Conservation (phyloP, 2,888 invertebrate species). For the Linyphia triangularis region DNA sequence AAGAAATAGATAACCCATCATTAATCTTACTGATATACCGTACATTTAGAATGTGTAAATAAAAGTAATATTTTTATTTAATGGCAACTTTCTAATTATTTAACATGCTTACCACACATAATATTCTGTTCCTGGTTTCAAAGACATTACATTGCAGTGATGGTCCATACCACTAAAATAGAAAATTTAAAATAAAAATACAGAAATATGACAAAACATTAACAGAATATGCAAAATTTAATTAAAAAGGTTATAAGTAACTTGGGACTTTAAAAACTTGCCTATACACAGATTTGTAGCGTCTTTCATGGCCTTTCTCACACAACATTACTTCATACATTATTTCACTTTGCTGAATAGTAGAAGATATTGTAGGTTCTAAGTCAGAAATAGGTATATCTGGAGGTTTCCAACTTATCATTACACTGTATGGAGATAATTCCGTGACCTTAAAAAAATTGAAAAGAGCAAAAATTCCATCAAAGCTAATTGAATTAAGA, state of each 20-base stretch:
- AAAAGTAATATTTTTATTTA: not conserved
- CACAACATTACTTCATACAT: slow-evolving; percentile 74
- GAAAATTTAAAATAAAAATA: not conserved
- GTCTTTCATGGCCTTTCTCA: slow-evolving; percentile 63
- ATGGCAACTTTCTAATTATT: no score
- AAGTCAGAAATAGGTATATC: slow-evolving; percentile 54
- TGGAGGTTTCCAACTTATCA: slow-evolving; percentile 72
- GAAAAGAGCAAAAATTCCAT: no score
- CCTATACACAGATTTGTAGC: slow-evolving; percentile 71
- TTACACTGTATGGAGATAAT: slow-evolving; percentile 65
- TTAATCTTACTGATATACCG: not conserved
- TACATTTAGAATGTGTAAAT: not conserved
- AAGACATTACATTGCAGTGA: slow-evolving; percentile 59
- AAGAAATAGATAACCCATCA: not conserved
- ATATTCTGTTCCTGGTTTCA: slow-evolving; percentile 72
- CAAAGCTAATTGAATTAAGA: no score
- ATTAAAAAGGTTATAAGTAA: not conserved
- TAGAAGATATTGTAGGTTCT: slow-evolving; percentile 44
- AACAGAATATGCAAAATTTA: not conserved
- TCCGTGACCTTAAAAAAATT: slow-evolving; percentile 63
- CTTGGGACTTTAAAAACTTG: not conserved
- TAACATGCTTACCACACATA: slow-evolving; percentile 61
- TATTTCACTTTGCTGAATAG: slow-evolving; percentile 68
- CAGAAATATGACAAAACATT: not conserved
- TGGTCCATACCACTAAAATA: slow-evolving; percentile 65